phyloP scores from a whole-genome alignment of 2,888 invertebrate species.

The Lottia gigantea region DNA sequence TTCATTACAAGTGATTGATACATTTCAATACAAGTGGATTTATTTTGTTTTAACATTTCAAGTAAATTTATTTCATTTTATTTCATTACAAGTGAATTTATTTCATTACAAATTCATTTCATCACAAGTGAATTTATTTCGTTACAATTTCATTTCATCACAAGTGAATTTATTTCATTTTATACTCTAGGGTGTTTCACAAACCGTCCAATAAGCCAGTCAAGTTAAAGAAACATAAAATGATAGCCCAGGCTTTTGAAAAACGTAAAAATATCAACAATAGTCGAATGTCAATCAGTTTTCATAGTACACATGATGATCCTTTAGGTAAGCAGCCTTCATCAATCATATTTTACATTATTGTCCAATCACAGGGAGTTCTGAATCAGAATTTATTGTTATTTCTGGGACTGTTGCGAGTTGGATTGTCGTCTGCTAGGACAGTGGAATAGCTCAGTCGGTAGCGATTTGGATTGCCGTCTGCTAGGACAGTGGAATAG shows the following conservation, averaged over 20 bases:
- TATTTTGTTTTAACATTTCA: not conserved
- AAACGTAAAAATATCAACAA: slow-evolving; percentile 85
- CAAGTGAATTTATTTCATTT: not conserved
- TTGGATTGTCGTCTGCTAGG: no score
- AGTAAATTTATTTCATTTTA: not conserved
- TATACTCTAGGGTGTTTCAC: slow-evolving; percentile 50
- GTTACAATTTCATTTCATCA: not conserved
- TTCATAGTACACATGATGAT: slow-evolving; percentile 86
- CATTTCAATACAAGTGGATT: not conserved
- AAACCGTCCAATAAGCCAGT: slow-evolving; percentile 64
- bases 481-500: no score
- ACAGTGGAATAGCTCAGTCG: no score
- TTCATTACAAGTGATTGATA: not conserved
- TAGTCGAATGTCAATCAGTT: slow-evolving; percentile 87
- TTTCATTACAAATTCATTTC: no score
- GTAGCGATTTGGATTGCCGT: no score
- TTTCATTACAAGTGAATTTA: no score
- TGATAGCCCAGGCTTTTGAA: slow-evolving; percentile 91
- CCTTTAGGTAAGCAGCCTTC: slow-evolving; percentile 76
- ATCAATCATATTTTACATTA: no score
- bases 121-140: not conserved
- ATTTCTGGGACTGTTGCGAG: no score
- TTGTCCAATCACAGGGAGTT: no score
- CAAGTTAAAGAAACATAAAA: slow-evolving; percentile 83
- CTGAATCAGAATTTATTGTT: no score